Conservation (phyloP, 2,113 vertebrate genomes). For the Orthonyx spaldingii region DNA sequence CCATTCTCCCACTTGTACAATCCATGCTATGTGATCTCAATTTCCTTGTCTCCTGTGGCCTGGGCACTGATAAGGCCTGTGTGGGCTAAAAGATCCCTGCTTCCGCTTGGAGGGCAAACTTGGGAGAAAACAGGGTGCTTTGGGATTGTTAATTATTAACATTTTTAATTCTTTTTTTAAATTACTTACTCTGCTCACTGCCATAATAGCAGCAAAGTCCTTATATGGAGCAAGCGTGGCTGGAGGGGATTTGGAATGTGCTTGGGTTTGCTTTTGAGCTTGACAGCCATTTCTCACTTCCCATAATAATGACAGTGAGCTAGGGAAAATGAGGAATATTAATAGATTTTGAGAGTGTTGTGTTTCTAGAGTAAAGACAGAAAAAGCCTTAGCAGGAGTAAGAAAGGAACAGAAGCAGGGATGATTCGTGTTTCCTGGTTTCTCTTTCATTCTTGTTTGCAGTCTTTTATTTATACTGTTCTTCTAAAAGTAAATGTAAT, state of each 20-base stretch:
- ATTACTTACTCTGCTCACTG: conserved; percentile 61
- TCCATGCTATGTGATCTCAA: neutral
- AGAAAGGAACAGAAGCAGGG: neutral
- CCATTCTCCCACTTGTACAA: neutral
- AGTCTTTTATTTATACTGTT: conserved; percentile 57
- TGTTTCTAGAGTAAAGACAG: conserved; percentile 41
- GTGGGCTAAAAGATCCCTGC: neutral
- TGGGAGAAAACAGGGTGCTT: neutral
- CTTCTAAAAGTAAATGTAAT: conserved; percentile 57
- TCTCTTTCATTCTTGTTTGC: conserved; percentile 17
- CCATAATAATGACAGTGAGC: conserved; percentile 52
- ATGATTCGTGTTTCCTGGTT: conserved; percentile 31
- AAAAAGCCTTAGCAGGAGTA: conserved; percentile 12
- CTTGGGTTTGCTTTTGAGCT: conserved; percentile 58
- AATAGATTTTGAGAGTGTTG: conserved; percentile 35
- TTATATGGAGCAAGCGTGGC: conserved; percentile 39
- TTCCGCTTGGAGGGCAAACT: neutral
- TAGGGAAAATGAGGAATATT: conserved; percentile 60
- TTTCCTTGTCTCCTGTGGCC: neutral
- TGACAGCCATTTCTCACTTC: conserved; percentile 57
- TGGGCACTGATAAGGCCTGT: neutral
- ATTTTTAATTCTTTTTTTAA: conserved; percentile 51
- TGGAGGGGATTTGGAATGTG: conserved; percentile 47
- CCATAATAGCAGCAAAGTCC: neutral
- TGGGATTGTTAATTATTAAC: conserved; percentile 63